A percentile compares a stretch with the other conserved stretches of the same genome.
phyloP scores from a whole-genome alignment of 2,888 invertebrate genomes.

The Rhagophthalmus giganteus region DNA sequence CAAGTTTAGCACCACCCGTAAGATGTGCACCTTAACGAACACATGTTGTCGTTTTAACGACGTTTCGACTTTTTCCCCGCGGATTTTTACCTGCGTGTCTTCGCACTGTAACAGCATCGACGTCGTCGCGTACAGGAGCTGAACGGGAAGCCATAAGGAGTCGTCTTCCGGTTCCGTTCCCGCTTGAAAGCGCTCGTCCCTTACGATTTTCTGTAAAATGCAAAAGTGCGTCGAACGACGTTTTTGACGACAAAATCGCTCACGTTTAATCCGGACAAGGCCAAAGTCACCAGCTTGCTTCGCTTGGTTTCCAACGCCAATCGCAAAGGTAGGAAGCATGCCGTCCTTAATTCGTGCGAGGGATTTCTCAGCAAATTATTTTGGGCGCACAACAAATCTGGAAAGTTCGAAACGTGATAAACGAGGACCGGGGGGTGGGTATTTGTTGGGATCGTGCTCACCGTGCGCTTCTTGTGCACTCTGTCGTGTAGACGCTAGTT shows the following conservation, averaged over 20 bases:
- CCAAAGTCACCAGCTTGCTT: slow-evolving; percentile 80
- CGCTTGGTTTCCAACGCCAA: slow-evolving; percentile 85
- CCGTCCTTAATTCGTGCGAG: slow-evolving; percentile 80
- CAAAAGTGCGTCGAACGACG: neutral
- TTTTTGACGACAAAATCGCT: slow-evolving; percentile 47
- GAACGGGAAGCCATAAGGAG: slow-evolving; percentile 90
- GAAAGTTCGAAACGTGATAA: slow-evolving; percentile 30
- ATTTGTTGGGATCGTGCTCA: too few relatives aligned
- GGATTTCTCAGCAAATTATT: slow-evolving; percentile 74
- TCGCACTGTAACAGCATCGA: slow-evolving; percentile 79
- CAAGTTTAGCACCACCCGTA: slow-evolving; percentile 80
- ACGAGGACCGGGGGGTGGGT: too few relatives aligned
- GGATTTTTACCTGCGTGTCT: slow-evolving; percentile 74
- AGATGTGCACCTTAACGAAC: slow-evolving; percentile 60
- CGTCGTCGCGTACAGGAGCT: slow-evolving; percentile 82
- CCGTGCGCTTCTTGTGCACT: slow-evolving; percentile 87
- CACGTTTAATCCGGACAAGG: slow-evolving; percentile 89
- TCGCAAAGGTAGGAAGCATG: slow-evolving; percentile 83
- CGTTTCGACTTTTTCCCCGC: neutral
- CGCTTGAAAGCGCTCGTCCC: slow-evolving; percentile 89
- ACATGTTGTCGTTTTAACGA: too few relatives aligned
- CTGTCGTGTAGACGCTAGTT: slow-evolving; percentile 73
- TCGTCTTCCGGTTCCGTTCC: slow-evolving; percentile 90
- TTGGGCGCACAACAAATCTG: slow-evolving; percentile 81
- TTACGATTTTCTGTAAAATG: slow-evolving; percentile 74